Percentiles rank a stretch among this genome's conserved stretches.
Evolutionary conservation across 2,888 invertebrate species (phyloP).

Genomic region (Coelogynopora nodosa): DNA sequence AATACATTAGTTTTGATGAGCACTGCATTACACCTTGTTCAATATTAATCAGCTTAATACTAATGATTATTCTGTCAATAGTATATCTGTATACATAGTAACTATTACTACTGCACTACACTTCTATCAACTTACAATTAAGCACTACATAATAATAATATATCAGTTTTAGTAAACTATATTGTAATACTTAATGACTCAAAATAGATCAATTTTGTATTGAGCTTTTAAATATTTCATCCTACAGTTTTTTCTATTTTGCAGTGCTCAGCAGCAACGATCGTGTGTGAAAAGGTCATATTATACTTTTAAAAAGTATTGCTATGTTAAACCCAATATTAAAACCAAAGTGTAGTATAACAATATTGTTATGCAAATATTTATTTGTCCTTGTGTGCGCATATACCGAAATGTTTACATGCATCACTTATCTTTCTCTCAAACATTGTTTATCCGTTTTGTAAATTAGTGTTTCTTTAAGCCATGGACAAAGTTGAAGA

Average conservation of each 20-base stretch:
- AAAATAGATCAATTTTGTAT: neutral
- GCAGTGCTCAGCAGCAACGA: neutral
- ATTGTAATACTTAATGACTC: neutral
- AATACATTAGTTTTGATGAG: no score
- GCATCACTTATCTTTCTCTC: neutral
- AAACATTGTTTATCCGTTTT: neutral
- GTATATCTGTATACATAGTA: neutral
- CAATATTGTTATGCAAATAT: neutral
- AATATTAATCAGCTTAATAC: no score
- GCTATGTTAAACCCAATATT: neutral
- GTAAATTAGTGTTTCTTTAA: neutral
- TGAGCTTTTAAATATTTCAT: neutral
- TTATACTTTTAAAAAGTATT: neutral
- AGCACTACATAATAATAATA: no score
- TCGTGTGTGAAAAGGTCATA: neutral
- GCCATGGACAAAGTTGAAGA: neutral
- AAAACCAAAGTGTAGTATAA: neutral
- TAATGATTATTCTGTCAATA: neutral
- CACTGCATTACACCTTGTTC: no score
- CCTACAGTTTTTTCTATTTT: neutral
- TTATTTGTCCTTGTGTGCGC: no score
- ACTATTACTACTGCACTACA: neutral
- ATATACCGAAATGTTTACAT: no score
- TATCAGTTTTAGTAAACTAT: no score
- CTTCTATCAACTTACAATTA: neutral